A percentile compares a stretch with the other conserved stretches of the same genome.
phyloP scores from a whole-genome alignment of 2,797 vertebrate species.

The Erpetoichthys calabaricus region DNA sequence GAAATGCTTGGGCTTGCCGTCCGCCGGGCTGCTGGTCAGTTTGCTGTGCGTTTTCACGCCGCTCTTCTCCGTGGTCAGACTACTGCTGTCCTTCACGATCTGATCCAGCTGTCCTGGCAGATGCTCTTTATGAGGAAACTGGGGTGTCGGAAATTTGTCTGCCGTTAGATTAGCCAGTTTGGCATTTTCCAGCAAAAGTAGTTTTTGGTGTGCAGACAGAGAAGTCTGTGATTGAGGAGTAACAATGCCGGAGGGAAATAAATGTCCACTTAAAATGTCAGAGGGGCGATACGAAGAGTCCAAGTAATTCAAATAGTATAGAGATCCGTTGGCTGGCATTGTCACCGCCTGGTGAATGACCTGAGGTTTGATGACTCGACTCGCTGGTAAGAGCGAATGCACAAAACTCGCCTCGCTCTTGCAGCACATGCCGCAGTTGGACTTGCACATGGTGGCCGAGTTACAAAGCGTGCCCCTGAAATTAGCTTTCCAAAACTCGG shows the following conservation, averaged over 20 bases:
- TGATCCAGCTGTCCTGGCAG: conserved; percentile 81
- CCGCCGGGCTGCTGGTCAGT: conserved; percentile 40
- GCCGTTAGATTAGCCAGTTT: conserved; percentile 58
- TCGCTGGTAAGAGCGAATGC: conserved; percentile 52
- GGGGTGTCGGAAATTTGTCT: conserved; percentile 71
- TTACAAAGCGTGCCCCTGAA: conserved; percentile 64
- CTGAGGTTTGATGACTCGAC: conserved; percentile 87
- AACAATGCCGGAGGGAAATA: conserved; percentile 62
- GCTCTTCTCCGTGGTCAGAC: conserved; percentile 54
- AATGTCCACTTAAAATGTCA: conserved; percentile 64
- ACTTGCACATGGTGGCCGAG: conserved; percentile 70
- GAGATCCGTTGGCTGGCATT: conserved; percentile 67
- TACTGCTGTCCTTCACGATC: conserved; percentile 80
- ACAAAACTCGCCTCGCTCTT: conserved; percentile 67
- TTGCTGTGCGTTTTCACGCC: conserved; percentile 61
- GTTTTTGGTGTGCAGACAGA: conserved; percentile 77
- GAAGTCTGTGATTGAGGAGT: conserved; percentile 67
- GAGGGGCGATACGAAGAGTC: conserved; percentile 77
- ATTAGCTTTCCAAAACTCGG: conserved; percentile 86
- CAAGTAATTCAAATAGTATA: conserved; percentile 94
- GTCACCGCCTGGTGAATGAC: conserved; percentile 79
- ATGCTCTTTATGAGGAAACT: conserved; percentile 73
- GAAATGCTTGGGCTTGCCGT: conserved; percentile 88
- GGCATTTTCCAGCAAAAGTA: conserved; percentile 78
- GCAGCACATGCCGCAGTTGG: conserved; percentile 72